phyloP scores from a whole-genome alignment of 2,797 vertebrate species.

The Meriones psammophilus region DNA sequence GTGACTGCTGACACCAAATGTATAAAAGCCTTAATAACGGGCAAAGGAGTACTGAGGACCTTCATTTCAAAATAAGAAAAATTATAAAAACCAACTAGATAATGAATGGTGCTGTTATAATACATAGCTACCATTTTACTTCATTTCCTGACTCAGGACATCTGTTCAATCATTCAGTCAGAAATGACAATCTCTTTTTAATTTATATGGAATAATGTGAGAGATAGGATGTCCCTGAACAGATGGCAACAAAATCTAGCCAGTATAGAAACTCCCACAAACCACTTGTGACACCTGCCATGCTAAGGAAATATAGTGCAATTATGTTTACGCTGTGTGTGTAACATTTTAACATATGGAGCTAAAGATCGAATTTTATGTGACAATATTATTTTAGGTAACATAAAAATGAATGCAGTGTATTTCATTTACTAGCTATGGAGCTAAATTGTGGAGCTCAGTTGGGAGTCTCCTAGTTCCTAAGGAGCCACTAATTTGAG shows the following conservation, averaged over 20 bases:
- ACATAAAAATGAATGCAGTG: not conserved
- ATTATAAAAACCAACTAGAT: not conserved
- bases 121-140: not conserved
- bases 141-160: slow-evolving; percentile 40
- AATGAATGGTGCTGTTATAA: not conserved
- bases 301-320: not conserved
- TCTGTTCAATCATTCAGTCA: not conserved
- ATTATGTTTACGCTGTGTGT: not conserved
- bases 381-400: not conserved
- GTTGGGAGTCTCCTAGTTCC: not conserved
- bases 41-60: not conserved
- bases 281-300: not conserved
- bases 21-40: not conserved
- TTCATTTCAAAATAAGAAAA: slow-evolving; percentile 7
- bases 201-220: not conserved
- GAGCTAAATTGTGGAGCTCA: not conserved
- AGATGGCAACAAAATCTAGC: not conserved
- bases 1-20: not conserved
- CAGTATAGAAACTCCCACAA: not conserved
- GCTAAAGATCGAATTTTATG: not conserved
- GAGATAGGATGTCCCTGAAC: not conserved
- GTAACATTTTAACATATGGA: not conserved
- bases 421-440: not conserved
- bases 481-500: not conserved
- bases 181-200: not conserved